Base-by-base conservation (phyloP, 2,113 vertebrate genomes). In the Myodes glareolus region DNA sequence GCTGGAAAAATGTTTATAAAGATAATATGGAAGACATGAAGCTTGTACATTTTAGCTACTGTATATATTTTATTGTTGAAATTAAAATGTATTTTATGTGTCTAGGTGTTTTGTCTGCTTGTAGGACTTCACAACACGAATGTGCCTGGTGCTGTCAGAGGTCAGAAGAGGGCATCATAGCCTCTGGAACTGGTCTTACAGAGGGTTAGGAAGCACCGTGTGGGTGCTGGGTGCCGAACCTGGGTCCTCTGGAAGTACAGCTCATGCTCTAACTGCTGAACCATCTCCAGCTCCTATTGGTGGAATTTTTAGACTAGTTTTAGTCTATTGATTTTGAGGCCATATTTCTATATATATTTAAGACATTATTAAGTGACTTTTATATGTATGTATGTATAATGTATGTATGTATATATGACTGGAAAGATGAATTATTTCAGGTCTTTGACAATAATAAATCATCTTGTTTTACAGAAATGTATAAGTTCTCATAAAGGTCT, bases 271-370 rank as follows among this genome's bases (percentile, higher is more conserved):
- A 39, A 27, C 80, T 52, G 19, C 80, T 82, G 80, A 82, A 52
- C 80, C 52, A 27, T 68, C 67, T 82, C 50, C n/a, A 84, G 36
- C 25, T 63, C 25, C 52, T 67, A 17, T 85, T 47, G 82, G 27
- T 67, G 3, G 39, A 45, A 47, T 47, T 86, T 50, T 47, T 36
- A 72, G 8, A 61, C 19, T 52, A 39, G 36, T 85, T 90, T 96
- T 73, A 88, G 52, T 33, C 19, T 31, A 19, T 73, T 94, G 77
- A 93, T 89, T 96, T 93, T 93, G 50, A 92, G 96, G 77, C 23
- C 13, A 13, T 10, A 42, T 93, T 87, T 72, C n/a, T 21, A 7
- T 94, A 81, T 96, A 96, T 92, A 36, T 5, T 84, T 65, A 25
- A 92, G 93, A 17, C 29, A 29, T 91, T 92, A 45, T 87, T 42